These are phyloP conservation scores for Tenthredo livida DNA, from an alignment of 2,888 invertebrate species.

Conservation along the genomic window DNA sequence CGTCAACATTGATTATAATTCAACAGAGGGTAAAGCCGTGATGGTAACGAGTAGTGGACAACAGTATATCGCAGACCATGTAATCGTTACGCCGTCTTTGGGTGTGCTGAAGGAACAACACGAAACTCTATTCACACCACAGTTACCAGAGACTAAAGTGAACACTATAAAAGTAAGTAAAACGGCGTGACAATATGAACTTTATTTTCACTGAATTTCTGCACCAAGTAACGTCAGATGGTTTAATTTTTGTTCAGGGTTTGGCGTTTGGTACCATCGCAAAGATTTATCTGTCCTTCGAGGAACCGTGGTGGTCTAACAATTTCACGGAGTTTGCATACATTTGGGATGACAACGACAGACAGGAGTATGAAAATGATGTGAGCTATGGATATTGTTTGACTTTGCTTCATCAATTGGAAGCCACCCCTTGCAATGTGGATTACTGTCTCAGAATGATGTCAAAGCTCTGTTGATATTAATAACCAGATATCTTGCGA, in stretches of 20 bases:
- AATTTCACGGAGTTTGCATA: conserved; percentile 80
- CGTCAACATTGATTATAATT: conserved; percentile 64
- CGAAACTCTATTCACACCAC: conserved; percentile 80
- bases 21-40: conserved; percentile 57
- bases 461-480: neutral
- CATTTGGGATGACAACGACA: conserved; percentile 81
- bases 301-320: conserved; percentile 83
- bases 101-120: conserved; percentile 84
- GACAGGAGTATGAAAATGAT: conserved; percentile 59
- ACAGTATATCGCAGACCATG: conserved; percentile 81
- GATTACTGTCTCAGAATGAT: neutral
- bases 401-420: neutral
- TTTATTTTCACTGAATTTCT: conserved; percentile 13
- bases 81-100: conserved; percentile 85
- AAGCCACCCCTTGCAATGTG: neutral
- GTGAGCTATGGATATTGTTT: neutral
- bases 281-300: conserved; percentile 85
- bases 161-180: conserved; percentile 78
- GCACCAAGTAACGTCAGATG: conserved; percentile 24
- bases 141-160: conserved; percentile 80
- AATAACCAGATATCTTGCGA: neutral
- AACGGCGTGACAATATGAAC: neutral
- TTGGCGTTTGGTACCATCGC: conserved; percentile 84
- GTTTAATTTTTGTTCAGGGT: conserved; percentile 71
- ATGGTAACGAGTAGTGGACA: conserved; percentile 73